Conservation (phyloP, 2,797 vertebrate species). For the Nannoperca australis region DNA sequence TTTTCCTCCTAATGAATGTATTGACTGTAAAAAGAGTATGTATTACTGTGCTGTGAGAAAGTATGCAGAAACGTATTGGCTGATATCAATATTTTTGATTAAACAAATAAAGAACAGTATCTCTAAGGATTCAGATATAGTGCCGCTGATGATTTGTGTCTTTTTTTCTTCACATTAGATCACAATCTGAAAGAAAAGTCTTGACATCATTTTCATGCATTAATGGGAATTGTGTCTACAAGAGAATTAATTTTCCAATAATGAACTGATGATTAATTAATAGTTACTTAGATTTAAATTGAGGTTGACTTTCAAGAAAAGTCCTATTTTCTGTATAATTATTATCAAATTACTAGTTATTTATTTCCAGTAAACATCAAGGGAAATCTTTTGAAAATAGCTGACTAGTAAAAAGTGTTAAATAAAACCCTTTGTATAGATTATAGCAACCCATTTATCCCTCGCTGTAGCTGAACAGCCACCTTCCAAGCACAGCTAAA, state of each 20-base stretch:
- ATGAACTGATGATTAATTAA: background rate
- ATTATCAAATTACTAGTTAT: background rate
- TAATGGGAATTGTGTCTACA: no score
- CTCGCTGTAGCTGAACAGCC: background rate
- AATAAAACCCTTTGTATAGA: background rate
- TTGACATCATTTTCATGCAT: background rate
- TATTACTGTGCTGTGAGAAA: slow-evolving; percentile 76
- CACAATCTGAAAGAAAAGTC: background rate
- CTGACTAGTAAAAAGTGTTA: background rate
- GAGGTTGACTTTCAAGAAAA: background rate
- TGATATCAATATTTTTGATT: slow-evolving; percentile 76
- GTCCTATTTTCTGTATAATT: background rate
- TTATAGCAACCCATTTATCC: background rate
- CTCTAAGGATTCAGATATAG: slow-evolving; percentile 41
- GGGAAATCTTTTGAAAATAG: background rate
- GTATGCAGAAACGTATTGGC: slow-evolving; percentile 70
- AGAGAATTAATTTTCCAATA: background rate
- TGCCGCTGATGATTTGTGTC: slow-evolving; percentile 16
- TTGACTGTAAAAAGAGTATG: slow-evolving; percentile 71
- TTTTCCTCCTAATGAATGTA: slow-evolving; percentile 77
- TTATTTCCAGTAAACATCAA: background rate
- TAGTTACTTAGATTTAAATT: background rate
- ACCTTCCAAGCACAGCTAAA: background rate
- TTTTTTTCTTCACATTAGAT: slow-evolving; percentile 14
- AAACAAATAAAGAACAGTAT: slow-evolving; percentile 73